Percentiles rank a stretch among this genome's conserved stretches.
These are phyloP conservation scores for Egretta garzetta DNA, from an alignment of 2,113 vertebrate genomes.

Conservation along the genomic window DNA sequence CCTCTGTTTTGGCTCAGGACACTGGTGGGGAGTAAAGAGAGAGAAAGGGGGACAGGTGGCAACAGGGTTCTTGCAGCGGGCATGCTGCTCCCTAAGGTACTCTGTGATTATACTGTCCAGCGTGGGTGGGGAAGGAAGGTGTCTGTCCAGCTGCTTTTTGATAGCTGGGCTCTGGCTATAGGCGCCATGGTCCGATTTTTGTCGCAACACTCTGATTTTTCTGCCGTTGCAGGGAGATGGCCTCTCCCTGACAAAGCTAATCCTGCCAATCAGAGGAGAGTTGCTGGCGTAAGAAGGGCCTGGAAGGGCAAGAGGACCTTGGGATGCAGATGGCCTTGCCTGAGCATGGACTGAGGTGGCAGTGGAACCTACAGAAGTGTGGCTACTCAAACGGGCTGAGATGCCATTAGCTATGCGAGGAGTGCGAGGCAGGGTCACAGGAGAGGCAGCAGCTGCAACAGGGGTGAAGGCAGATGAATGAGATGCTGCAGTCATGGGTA, in stretches of 20 bases:
- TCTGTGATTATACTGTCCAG: slow-evolving; percentile 99
- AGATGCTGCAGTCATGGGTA: slow-evolving; percentile 90
- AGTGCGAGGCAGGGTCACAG: slow-evolving; percentile 86
- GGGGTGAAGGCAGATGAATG: slow-evolving; percentile 86
- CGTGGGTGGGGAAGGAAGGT: slow-evolving; percentile 94
- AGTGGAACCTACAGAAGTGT: slow-evolving; percentile 76
- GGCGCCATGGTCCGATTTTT: slow-evolving; percentile 97
- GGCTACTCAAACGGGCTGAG: slow-evolving; percentile 80
- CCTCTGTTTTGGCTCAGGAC: slow-evolving; percentile 98
- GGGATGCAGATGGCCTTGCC: slow-evolving; percentile 81
- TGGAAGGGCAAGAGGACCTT: slow-evolving; percentile 73
- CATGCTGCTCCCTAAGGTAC: slow-evolving; percentile 97
- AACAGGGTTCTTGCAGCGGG: slow-evolving; percentile 98
- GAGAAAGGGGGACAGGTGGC: slow-evolving; percentile 99
- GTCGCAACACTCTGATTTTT: slow-evolving; percentile 89
- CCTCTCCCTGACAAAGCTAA: slow-evolving; percentile 93
- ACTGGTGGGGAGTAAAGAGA: slow-evolving; percentile 98
- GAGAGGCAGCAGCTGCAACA: slow-evolving; percentile 81
- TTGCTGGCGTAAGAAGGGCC: slow-evolving; percentile 80
- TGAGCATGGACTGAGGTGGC: slow-evolving; percentile 80
- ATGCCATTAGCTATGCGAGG: slow-evolving; percentile 93
- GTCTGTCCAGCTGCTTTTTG: slow-evolving; percentile 97
- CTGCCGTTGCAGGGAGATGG: slow-evolving; percentile 85
- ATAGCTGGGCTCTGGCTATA: slow-evolving; percentile 98
- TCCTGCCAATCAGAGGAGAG: slow-evolving; percentile 91